Evolutionary conservation across 2,888 invertebrate genomes (phyloP), one percentile per base, ranked within the genome.

Genomic region (Steromphala cineraria): DNA sequence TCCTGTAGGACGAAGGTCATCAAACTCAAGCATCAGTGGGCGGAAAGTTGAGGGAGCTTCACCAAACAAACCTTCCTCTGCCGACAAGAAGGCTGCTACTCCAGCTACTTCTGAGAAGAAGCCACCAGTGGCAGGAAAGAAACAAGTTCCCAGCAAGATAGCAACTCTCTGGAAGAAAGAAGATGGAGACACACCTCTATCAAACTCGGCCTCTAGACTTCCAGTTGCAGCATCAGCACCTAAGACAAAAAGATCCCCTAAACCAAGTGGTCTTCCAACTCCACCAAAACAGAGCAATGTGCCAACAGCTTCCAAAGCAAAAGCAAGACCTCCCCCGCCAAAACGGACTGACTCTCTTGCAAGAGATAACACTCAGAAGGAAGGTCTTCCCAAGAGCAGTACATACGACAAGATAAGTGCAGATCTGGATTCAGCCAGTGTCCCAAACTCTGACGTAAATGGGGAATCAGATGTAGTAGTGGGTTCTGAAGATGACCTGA

Each of bases 101-200:
- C 75, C 46, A 15, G 53, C 53, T 2, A 46, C 53, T 19, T 67
- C 31, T 77, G 75, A 40, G 7, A 78, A 76, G 53, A 82, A 81
- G 36, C 67, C 81, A 7, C 74, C 77, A 31, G 21, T 81, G 15
- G 86, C 84, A 75, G 85, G 83, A 7, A 91, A 91, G 81, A 90
- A 90, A 78, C 90, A 87, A 78, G 89, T 88, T 28, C 84, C 96
- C 15, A 97, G 97, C 92, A 96, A 96, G 92, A 96, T 97, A 79
- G 96, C 97, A 0, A 96, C 95, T 89, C 93, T 97, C 19, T 97
- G 97, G 97, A 96, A 96, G 89, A 96, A 95, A 91, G 96, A 96
- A 17, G 86, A 86, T 36, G 78, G 55, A 8, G 83, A 81, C 76
- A 81, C 83, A 15, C 62, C 81, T n/a, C 80, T 78, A 76, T 75